Evolutionary conservation across 2,888 invertebrate species (phyloP).

Genomic region (Ormia ochracea): DNA sequence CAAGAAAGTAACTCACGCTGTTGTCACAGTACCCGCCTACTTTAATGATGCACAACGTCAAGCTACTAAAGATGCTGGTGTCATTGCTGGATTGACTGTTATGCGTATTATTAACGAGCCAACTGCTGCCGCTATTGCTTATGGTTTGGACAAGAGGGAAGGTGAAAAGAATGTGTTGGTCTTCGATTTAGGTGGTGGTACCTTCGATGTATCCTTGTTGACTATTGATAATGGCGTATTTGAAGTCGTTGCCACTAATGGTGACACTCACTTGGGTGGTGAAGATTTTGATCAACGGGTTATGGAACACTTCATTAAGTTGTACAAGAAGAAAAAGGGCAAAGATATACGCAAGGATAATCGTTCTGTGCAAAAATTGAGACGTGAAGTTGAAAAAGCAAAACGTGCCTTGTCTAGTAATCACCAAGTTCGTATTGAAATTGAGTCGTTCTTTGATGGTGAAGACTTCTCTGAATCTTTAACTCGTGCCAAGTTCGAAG

Average conservation of each 20-base stretch:
- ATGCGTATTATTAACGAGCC: slow-evolving; percentile 97
- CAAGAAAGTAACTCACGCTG: slow-evolving; percentile 90
- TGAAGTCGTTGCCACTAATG: slow-evolving; percentile 83
- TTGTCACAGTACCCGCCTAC: slow-evolving; percentile 84
- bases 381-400: slow-evolving; percentile 98
- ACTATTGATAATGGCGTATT: slow-evolving; percentile 99
- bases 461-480: slow-evolving; percentile 99
- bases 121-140: slow-evolving; percentile 97
- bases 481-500: slow-evolving; percentile 98
- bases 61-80: slow-evolving; percentile 98
- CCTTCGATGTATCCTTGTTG: slow-evolving; percentile 98
- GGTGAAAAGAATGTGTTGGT: slow-evolving; percentile 99
- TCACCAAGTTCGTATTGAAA: slow-evolving; percentile 98
- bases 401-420: slow-evolving; percentile 94
- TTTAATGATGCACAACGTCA: slow-evolving; percentile 99
- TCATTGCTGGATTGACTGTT: slow-evolving; percentile 83
- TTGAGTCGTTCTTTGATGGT: slow-evolving; percentile 98
- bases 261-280: slow-evolving; percentile 98
- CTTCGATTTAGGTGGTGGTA: slow-evolving; percentile 99
- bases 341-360: slow-evolving; percentile 97
- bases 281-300: slow-evolving; percentile 99
- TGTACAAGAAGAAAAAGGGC: slow-evolving; percentile 99
- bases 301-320: slow-evolving; percentile 99
- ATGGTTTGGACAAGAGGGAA: slow-evolving; percentile 96
- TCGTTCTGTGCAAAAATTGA: slow-evolving; percentile 95